These are phyloP conservation scores for Reinhardtius hippoglossoides DNA, from an alignment of 2,113 vertebrate genomes.

Conservation along the genomic window DNA sequence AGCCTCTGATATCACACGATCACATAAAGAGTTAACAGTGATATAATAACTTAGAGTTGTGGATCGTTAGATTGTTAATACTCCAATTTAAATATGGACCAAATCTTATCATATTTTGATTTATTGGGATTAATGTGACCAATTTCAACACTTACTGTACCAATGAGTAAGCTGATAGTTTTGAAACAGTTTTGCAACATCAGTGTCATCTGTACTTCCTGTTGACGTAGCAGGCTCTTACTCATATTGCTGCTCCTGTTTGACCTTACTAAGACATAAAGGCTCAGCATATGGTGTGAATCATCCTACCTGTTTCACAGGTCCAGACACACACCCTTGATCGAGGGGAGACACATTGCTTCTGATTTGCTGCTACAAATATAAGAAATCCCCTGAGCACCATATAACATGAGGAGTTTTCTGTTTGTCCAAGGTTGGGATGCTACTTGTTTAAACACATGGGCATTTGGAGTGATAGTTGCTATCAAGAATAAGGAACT, in stretches of 20 bases:
- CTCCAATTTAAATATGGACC: not conserved
- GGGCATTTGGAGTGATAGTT: too few species aligned
- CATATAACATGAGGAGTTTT: not conserved
- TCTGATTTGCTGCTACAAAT: not conserved
- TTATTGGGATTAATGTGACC: not conserved
- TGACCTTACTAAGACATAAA: conserved; percentile 62
- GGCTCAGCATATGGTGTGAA: conserved; percentile 37
- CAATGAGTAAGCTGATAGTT: conserved; percentile 26
- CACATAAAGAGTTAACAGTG: not conserved
- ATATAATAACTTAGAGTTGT: not conserved
- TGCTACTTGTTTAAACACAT: too few species aligned
- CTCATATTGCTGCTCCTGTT: conserved; percentile 20
- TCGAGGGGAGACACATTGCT: not conserved
- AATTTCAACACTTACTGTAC: not conserved
- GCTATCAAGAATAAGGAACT: too few species aligned
- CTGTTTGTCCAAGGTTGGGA: not conserved
- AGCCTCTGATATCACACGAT: not conserved
- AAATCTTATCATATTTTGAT: not conserved
- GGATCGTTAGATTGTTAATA: not conserved
- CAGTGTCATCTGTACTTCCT: conserved; percentile 32
- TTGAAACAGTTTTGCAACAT: conserved; percentile 47
- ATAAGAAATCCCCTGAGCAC: not conserved
- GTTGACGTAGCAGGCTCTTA: conserved; percentile 50
- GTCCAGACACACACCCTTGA: conserved; percentile 3
- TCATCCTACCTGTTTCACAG: conserved; percentile 53